Conservation (phyloP, 2,113 vertebrate species). For the Oenanthe oenanthe region DNA sequence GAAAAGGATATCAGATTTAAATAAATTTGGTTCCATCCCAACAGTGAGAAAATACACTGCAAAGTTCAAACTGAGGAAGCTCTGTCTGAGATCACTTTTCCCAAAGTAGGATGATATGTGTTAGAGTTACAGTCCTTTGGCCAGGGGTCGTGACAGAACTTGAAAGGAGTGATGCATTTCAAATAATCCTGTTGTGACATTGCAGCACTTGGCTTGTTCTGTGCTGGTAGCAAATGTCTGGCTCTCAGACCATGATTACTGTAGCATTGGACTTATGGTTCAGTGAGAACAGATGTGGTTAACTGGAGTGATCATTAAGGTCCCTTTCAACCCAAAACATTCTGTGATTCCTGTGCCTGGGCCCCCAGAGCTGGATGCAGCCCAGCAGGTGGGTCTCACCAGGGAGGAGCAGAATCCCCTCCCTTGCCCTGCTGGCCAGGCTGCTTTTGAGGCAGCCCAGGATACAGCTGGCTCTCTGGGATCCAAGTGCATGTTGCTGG, state of each 20-base stretch:
- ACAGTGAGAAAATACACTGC: neutral
- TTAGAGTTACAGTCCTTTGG: neutral
- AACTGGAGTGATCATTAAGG: neutral
- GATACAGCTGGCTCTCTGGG: neutral
- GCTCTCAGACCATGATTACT: neutral
- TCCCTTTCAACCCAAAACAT: neutral
- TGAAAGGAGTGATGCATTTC: neutral
- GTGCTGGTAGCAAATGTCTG: neutral
- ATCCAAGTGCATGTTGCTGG: neutral
- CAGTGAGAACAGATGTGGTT: neutral
- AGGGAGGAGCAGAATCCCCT: neutral
- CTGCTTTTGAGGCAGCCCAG: neutral
- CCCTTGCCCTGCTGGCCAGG: accelerated
- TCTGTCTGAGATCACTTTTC: neutral
- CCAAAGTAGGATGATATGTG: neutral
- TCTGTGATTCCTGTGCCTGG: neutral
- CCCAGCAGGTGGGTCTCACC: neutral
- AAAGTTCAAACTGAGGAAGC: neutral
- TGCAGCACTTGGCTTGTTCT: neutral
- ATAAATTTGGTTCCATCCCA: neutral
- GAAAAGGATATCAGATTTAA: neutral
- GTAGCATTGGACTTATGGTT: neutral
- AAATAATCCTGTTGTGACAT: neutral
- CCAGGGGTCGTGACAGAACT: neutral
- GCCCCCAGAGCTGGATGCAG: neutral